Base-by-base conservation (phyloP, 2,797 vertebrate species). In the Syngnathus rostellatus region DNA sequence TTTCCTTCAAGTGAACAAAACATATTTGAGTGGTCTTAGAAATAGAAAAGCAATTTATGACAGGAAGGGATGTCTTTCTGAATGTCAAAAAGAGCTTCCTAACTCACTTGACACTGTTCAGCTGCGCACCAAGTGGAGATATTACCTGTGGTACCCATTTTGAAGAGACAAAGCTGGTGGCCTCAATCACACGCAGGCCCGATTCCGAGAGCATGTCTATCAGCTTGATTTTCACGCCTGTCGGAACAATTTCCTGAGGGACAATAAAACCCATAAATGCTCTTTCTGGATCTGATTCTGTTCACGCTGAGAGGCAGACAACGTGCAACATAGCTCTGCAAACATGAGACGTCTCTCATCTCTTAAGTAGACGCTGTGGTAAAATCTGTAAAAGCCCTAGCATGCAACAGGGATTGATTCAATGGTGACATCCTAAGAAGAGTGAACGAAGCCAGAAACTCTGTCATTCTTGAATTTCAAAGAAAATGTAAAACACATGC, bases 111-210 rank as follows among this genome's bases (percentile, higher is more conserved):
- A 19, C 80, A 53, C 72, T 65, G 37, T 77, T 64, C 16, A 66
- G 63, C 64, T 64, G 21, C 68, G 65, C 62, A 87, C 66, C 78
- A 73, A 62, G 21, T 45, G 63, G 73, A 80, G 66, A 79, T 85
- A 91, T 75, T 94, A 98, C 95, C 95, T 97, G 95, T 31, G 95
- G 94, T 55, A 97, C 93, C 96, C 95, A 96, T 88, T 91, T 95
- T 88, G 94, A 93, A 77, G 95, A 98, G 74, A 99, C 96, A 77
- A 99, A 98, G 85, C 96, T 95, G 75, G 95, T 98, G 74, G 92
- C 94, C 90, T 98, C 96, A 68, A 98, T 93, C 72, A 91, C 94
- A 77, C 94, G 66, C 73, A 98, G 86, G 68, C 96, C 95, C 67
- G 95, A 93, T 88, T 88, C 90, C 58, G 95, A 98, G 72, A 99